These are phyloP conservation scores for Eupeodes luniger DNA, from an alignment of 2,888 invertebrate species.

Conservation along the genomic window DNA sequence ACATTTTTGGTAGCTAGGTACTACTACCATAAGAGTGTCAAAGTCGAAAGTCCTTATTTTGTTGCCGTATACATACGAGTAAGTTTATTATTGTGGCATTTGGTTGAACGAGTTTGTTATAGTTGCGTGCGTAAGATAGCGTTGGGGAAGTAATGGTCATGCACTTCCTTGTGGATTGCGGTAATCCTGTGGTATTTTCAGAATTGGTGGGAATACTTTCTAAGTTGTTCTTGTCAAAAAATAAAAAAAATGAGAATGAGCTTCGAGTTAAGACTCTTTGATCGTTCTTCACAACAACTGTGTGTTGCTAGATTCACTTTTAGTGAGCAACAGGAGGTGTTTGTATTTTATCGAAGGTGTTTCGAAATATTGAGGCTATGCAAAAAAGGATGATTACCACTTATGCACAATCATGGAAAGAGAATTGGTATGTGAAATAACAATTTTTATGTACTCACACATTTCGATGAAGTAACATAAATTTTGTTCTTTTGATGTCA, in stretches of 20 bases:
- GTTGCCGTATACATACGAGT: background rate
- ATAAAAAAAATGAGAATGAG: too few relatives aligned
- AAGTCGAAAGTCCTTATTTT: slow-evolving; percentile 63
- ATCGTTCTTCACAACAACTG: background rate
- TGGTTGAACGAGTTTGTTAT: slow-evolving; percentile 41
- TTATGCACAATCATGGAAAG: too few relatives aligned
- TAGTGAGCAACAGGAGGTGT: too few relatives aligned
- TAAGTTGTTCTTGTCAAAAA: background rate
- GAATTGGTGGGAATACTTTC: slow-evolving; percentile 46
- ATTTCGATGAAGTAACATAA: too few relatives aligned
- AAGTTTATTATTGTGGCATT: background rate
- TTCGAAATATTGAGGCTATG: too few relatives aligned
- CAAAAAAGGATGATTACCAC: too few relatives aligned
- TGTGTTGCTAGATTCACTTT: too few relatives aligned
- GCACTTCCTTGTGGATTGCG: slow-evolving; percentile 66
- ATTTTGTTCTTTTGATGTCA: too few relatives aligned
- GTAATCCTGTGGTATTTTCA: slow-evolving; percentile 53
- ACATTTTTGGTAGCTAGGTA: background rate
- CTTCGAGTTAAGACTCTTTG: background rate
- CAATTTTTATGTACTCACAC: too few relatives aligned
- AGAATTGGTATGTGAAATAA: too few relatives aligned
- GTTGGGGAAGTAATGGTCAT: slow-evolving; percentile 38
- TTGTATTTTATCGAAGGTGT: too few relatives aligned
- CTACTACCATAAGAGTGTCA: background rate
- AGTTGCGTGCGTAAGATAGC: background rate